Percentiles rank a stretch among this genome's conserved stretches.
Conservation (phyloP, 2,797 vertebrate genomes). For the Clamator glandarius region DNA sequence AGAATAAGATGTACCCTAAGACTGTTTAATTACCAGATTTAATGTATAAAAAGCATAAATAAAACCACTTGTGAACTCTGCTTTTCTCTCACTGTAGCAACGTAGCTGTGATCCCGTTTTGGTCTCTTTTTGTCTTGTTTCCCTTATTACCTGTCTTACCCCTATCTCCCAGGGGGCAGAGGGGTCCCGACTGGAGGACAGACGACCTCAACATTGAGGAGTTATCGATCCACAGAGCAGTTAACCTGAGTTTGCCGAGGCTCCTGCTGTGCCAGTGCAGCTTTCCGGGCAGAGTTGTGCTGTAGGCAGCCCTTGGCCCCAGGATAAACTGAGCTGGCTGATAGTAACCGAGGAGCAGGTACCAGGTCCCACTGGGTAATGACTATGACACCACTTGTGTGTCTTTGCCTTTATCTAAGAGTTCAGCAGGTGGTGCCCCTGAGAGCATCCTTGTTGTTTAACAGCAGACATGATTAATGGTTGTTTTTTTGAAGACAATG, state of each 20-base stretch:
- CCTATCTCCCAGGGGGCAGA: not conserved
- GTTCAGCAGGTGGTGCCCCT: not conserved
- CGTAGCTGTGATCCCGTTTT: not conserved
- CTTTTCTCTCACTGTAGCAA: not conserved
- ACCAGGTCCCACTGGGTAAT: not conserved
- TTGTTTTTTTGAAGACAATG: not conserved
- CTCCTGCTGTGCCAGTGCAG: rapidly evolving
- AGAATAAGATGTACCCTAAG: not conserved
- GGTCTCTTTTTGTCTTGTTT: not conserved
- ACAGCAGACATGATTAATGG: not conserved
- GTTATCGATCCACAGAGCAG: not conserved
- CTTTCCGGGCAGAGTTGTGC: not conserved
- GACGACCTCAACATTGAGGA: not conserved
- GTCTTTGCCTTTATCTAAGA: not conserved
- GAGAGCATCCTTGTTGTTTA: not conserved
- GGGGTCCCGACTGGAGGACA: not conserved
- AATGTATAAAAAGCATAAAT: slow-evolving; percentile 29
- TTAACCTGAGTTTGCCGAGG: not conserved
- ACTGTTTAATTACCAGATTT: not conserved
- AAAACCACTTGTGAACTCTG: not conserved
- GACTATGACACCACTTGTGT: not conserved
- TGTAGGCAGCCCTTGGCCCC: rapidly evolving
- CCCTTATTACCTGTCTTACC: not conserved
- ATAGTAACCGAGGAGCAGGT: not conserved
- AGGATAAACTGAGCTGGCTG: not conserved